Base-by-base conservation (phyloP, 2,888 invertebrate genomes). In the Caenorhabditis sp. region DNA sequence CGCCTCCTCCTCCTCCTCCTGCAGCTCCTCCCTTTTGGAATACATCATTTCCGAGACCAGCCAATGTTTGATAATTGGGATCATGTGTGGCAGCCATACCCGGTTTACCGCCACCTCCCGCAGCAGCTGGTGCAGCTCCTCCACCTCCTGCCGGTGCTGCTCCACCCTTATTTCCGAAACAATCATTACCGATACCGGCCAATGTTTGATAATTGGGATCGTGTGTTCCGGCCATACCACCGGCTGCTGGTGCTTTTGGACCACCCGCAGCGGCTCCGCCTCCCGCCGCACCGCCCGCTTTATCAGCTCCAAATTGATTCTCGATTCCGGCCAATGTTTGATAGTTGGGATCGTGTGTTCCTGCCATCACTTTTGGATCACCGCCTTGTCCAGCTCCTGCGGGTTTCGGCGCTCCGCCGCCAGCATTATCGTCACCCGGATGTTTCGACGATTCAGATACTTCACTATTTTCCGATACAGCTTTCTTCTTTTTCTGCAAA, bases 161-260 rank as follows among this genome's bases (percentile, higher is more conserved):
- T 10, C 51, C 19, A 17, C n/a, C 51, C n/a, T 43, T 43, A 17
- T 43, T 43, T 17, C 14, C 43, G 14, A 43, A 43, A 14, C 43
- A 43, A 17, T 43, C 43, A 43, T 43, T 54, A 23, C 61, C 66
- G 23, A 66, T 55, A 37, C 55, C 66, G 4, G 66, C 66, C 59
- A 66, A 43, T 27, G 66, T 66, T 23, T 66, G 66, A 53, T 60
- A 66, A 37, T 66, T 66, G 1, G 66, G 66, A 57, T 68, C 68
- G 5, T 59, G 59, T 1, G 68, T 58, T 26, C 27, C 57, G 6
- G 57, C 57, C 31, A 58, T 36, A 3, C 51, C 51, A 51, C 23
- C 51, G 3, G 51, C 51, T 1, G 17, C 51, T 8, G 51, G 49
- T 8, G 49, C 4, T 51, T 23, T 23, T 51, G 51, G 51, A 21